These are phyloP conservation scores for Scaptomyza polygonia DNA, from an alignment of 2,888 invertebrate species.

Conservation along the genomic window DNA sequence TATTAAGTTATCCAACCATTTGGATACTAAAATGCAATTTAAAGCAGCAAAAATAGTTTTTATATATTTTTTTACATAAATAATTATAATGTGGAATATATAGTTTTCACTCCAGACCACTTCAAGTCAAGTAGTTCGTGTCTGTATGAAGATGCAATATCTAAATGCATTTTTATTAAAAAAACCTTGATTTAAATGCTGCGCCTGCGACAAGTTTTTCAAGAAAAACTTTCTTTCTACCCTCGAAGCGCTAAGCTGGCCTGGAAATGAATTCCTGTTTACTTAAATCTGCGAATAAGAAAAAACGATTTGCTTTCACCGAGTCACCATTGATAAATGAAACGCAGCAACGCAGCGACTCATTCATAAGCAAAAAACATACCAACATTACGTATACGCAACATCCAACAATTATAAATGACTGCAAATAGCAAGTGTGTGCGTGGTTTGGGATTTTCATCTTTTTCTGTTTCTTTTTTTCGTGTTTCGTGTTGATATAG, in stretches of 20 bases:
- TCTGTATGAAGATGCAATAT: not conserved
- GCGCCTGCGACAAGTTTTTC: not conserved
- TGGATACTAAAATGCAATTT: conserved; percentile 8
- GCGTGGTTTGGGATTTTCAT: not conserved
- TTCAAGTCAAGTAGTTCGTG: not conserved
- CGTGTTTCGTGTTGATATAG: conserved; percentile 18
- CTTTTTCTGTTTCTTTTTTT: not conserved
- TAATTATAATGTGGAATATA: not conserved
- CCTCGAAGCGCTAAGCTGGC: conserved; percentile 11
- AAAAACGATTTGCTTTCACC: conserved; percentile 54
- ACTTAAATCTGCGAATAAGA: conserved; percentile 65
- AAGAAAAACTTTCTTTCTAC: conserved; percentile 5
- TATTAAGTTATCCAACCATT: conserved; percentile 1
- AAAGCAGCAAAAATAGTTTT: not conserved
- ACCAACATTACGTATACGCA: conserved; percentile 49
- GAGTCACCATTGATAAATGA: conserved; percentile 64
- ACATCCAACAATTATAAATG: conserved; percentile 65
- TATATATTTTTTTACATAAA: not conserved
- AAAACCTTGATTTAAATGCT: conserved; percentile 49
- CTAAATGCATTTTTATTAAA: conserved; percentile 43
- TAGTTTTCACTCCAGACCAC: not conserved
- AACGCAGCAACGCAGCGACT: conserved; percentile 24
- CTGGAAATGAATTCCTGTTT: conserved; percentile 56
- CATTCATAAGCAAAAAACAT: conserved; percentile 17
- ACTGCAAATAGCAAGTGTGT: conserved; percentile 30